phyloP scores from a whole-genome alignment of 2,113 vertebrate species.

The Paedocypris sp. region DNA sequence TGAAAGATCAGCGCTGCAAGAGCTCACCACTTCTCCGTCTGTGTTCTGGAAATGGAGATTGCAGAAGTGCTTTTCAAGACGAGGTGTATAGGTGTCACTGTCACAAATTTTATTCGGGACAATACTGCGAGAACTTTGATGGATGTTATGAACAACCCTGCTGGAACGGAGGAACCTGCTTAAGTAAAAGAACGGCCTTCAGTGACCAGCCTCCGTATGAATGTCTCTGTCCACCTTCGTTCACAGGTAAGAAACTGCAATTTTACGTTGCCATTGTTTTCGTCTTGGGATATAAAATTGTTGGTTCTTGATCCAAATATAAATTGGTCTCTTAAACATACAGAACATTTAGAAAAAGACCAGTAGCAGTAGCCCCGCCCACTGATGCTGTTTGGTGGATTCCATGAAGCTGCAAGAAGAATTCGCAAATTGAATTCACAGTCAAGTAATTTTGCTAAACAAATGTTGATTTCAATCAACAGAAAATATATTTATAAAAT shows the following conservation, averaged over 20 bases:
- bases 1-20: constrained; percentile 65
- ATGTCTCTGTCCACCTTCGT: constrained; percentile 58
- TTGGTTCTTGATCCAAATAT: too few species aligned
- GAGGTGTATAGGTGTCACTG: constrained; percentile 63
- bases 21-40: constrained; percentile 47
- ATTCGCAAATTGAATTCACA: too few species aligned
- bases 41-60: constrained; percentile 69
- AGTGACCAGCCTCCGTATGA: constrained; percentile 46
- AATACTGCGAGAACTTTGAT: constrained; percentile 66
- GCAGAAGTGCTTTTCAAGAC: constrained; percentile 59
- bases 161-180: constrained; percentile 59
- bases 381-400: too few species aligned
- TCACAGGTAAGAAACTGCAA: constrained; percentile 61
- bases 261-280: too few species aligned
- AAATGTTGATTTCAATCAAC: too few species aligned
- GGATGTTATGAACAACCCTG: constrained; percentile 59
- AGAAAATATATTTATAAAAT: too few species aligned
- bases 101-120: constrained; percentile 57
- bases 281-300: too few species aligned
- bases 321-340: too few species aligned
- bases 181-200: constrained; percentile 43
- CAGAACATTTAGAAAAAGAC: too few species aligned
- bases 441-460: too few species aligned
- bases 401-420: too few species aligned
- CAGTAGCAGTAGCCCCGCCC: too few species aligned